Percentiles rank a stretch among this genome's conserved stretches.
These are phyloP conservation scores for Lobophora halterata DNA, from an alignment of 2,888 invertebrate genomes.

Conservation along the genomic window DNA sequence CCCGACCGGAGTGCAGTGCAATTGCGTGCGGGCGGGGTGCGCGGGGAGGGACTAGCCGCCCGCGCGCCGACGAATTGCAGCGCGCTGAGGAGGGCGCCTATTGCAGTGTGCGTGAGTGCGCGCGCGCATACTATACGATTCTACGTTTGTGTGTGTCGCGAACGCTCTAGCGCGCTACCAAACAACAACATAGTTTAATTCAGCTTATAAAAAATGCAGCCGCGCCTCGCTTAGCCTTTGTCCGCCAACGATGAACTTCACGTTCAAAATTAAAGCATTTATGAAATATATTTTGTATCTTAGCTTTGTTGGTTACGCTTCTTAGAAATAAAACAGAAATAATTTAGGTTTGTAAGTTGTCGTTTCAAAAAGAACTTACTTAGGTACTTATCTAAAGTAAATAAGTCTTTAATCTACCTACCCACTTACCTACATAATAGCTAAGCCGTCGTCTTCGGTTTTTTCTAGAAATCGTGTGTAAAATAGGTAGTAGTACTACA, in stretches of 20 bases:
- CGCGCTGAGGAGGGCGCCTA: conserved; percentile 68
- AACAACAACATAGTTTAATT: conserved; percentile 67
- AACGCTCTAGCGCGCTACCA: conserved; percentile 47
- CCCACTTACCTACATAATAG: too few relatives aligned
- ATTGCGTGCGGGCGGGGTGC: conserved; percentile 71
- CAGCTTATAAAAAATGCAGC: conserved; percentile 69
- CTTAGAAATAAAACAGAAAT: too few relatives aligned
- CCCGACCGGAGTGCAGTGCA: conserved; percentile 74
- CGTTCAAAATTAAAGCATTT: conserved; percentile 56
- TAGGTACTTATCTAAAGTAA: too few relatives aligned
- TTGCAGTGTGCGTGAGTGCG: conserved; percentile 70
- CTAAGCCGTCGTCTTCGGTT: too few relatives aligned
- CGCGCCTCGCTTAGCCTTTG: conserved; percentile 63
- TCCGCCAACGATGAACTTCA: conserved; percentile 70
- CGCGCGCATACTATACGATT: conserved; percentile 44
- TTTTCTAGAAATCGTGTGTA: too few relatives aligned
- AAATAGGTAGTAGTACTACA: too few relatives aligned
- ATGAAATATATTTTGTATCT: too few relatives aligned
- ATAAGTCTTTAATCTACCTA: too few relatives aligned
- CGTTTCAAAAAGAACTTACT: too few relatives aligned
- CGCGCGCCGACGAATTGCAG: conserved; percentile 76
- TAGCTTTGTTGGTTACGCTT: too few relatives aligned
- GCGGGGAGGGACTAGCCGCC: conserved; percentile 45
- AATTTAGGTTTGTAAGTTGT: too few relatives aligned
- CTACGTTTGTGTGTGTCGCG: conserved; percentile 43